These are phyloP conservation scores for Agriotes lineatus DNA, from an alignment of 2,888 invertebrate species.

Conservation along the genomic window DNA sequence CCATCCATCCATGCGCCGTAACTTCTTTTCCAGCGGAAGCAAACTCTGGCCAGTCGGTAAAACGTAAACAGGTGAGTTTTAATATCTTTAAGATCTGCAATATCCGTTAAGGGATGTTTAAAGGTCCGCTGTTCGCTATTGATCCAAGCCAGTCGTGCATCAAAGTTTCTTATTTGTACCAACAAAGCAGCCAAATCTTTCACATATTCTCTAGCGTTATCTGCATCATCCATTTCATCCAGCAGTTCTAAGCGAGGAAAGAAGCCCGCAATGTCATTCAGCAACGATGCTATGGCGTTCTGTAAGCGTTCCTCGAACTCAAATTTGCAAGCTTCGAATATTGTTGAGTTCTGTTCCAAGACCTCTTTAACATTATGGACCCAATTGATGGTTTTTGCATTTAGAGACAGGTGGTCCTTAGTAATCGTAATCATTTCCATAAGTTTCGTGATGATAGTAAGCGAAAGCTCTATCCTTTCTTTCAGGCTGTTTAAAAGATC, in stretches of 20 bases:
- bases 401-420: constrained; percentile 81
- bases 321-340: constrained; percentile 85
- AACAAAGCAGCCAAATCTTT: constrained; percentile 82
- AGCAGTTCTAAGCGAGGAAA: constrained; percentile 81
- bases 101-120: constrained; percentile 82
- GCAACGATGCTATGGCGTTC: constrained; percentile 77
- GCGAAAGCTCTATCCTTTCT: constrained; percentile 76
- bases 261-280: constrained; percentile 78
- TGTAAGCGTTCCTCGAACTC: constrained; percentile 87
- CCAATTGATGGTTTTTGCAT: constrained; percentile 88
- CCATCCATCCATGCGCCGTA: constrained; percentile 94
- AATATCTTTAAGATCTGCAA: constrained; percentile 84
- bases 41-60: constrained; percentile 76
- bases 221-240: constrained; percentile 86
- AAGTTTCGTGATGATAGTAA: constrained; percentile 76
- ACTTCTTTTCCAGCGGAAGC: constrained; percentile 82
- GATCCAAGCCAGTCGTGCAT: constrained; percentile 85
- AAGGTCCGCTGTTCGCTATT: constrained; percentile 90
- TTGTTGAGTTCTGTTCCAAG: constrained; percentile 82
- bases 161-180: constrained; percentile 80
- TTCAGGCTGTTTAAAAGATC: constrained; percentile 77
- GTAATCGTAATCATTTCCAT: constrained; percentile 83
- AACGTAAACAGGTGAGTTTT: constrained; percentile 80
- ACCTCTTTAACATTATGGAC: constrained; percentile 83
- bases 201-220: constrained; percentile 83